Conservation (phyloP, 1,140 invertebrate genomes). For the Pseudomyrmex cubaensis region DNA sequence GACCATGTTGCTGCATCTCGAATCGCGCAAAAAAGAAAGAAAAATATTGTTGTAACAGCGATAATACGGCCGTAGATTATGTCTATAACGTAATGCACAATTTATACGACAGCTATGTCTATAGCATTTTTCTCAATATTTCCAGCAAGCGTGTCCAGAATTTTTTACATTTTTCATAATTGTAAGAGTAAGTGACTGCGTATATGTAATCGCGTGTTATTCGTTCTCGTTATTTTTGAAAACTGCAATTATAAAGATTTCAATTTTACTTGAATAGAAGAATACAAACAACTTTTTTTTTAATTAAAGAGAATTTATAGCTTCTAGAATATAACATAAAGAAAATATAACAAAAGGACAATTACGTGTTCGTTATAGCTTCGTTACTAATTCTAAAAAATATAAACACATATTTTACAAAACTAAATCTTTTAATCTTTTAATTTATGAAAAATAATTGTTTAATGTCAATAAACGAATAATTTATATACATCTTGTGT, state of each 20-base stretch:
- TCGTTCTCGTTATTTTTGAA: constrained; percentile 26
- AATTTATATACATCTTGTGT: no score
- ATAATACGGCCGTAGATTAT: constrained; percentile 65
- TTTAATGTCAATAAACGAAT: no score
- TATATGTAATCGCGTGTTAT: constrained; percentile 52
- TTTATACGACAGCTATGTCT: constrained; percentile 61
- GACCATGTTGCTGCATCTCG: constrained; percentile 61
- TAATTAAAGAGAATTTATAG: neutral
- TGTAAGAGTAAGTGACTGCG: constrained; percentile 34
- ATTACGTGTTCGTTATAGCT: no score
- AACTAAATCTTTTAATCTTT: no score
- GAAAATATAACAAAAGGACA: no score
- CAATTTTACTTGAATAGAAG: neutral
- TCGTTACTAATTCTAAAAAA: no score
- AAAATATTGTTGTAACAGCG: constrained; percentile 56
- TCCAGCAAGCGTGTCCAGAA: constrained; percentile 47
- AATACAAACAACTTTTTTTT: neutral
- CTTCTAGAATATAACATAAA: no score
- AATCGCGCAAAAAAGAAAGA: constrained; percentile 26
- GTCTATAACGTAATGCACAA: constrained; percentile 40
- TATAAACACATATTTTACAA: no score
- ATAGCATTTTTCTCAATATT: constrained; percentile 60
- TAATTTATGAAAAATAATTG: no score
- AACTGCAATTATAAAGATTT: neutral
- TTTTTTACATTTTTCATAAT: constrained; percentile 58